Conservation (phyloP, 2,797 vertebrate species). For the Bradypus variegatus region DNA sequence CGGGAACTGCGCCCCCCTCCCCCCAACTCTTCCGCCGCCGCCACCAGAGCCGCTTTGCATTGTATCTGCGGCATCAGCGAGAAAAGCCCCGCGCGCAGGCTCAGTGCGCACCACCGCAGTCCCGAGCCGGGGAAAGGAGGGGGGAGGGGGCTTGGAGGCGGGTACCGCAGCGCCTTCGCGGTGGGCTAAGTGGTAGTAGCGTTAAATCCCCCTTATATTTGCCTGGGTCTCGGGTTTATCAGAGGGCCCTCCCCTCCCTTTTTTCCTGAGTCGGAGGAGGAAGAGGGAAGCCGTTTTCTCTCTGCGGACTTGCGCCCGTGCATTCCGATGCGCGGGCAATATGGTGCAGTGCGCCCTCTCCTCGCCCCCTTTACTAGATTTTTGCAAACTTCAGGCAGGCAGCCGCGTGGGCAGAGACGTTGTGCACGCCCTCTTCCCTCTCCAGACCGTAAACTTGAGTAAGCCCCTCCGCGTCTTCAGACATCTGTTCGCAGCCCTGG, state of each 20-base stretch:
- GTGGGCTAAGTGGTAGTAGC: slow-evolving; percentile 70
- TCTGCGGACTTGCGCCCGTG: slow-evolving; percentile 9
- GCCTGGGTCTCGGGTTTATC: slow-evolving; percentile 63
- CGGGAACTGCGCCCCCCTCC: neutral
- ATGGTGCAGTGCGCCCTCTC: slow-evolving; percentile 55
- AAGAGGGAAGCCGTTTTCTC: slow-evolving; percentile 35
- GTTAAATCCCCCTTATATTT: slow-evolving; percentile 66
- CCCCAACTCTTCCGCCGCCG: slow-evolving; percentile 13
- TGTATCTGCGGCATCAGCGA: slow-evolving; percentile 80
- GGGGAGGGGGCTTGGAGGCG: slow-evolving; percentile 37
- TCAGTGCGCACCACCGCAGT: slow-evolving; percentile 78
- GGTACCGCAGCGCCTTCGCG: slow-evolving; percentile 61
- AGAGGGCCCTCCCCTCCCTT: slow-evolving; percentile 17
- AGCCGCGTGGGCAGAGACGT: slow-evolving; percentile 37
- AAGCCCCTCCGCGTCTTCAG: neutral
- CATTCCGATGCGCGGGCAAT: slow-evolving; percentile 56
- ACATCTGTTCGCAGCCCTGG: neutral
- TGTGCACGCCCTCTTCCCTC: slow-evolving; percentile 13
- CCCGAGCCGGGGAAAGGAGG: slow-evolving; percentile 58
- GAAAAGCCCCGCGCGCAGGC: slow-evolving; percentile 75
- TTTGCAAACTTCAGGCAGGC: slow-evolving; percentile 61
- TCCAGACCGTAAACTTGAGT: slow-evolving; percentile 62
- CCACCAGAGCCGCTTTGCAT: slow-evolving; percentile 42
- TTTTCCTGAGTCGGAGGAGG: neutral
- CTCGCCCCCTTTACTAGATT: neutral